A percentile compares a stretch with the other conserved stretches of the same genome.
Conservation (phyloP, 2,888 invertebrate species). For the Anoncus sp. region DNA sequence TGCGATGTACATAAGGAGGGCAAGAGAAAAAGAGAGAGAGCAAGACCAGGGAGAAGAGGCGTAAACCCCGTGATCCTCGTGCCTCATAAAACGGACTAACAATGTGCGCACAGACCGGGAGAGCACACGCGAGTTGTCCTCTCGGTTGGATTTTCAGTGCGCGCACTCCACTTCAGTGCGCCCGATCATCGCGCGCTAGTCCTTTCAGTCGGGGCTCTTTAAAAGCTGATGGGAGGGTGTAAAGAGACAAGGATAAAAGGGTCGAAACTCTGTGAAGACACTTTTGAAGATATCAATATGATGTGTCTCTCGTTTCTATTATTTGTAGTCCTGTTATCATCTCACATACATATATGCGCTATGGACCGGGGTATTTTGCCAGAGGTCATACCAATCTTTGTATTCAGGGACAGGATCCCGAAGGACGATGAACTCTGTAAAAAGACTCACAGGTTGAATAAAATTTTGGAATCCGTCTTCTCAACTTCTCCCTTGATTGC, state of each 20-base stretch:
- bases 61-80: constrained; percentile 65
- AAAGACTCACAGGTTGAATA: too few relatives aligned
- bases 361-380: neutral
- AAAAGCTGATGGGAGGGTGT: constrained; percentile 23
- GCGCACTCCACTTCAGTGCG: constrained; percentile 33
- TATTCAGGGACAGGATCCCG: too few relatives aligned
- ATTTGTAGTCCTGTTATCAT: neutral
- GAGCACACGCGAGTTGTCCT: constrained; percentile 60
- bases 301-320: neutral
- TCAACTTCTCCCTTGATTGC: too few relatives aligned
- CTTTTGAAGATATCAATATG: constrained; percentile 11
- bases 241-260: constrained; percentile 42
- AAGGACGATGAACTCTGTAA: too few relatives aligned
- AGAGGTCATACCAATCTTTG: too few relatives aligned
- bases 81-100: constrained; percentile 73
- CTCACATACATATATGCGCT: neutral
- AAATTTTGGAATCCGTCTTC: too few relatives aligned
- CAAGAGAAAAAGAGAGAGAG: constrained; percentile 23
- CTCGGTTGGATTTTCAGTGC: constrained; percentile 57
- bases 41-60: constrained; percentile 56
- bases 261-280: constrained; percentile 41
- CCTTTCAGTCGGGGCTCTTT: constrained; percentile 30
- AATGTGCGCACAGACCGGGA: constrained; percentile 69
- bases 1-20: constrained; percentile 53
- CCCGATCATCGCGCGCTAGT: constrained; percentile 11